Evolutionary conservation across 2,888 invertebrate genomes (phyloP).

Genomic region (Electrophaes corylata): DNA sequence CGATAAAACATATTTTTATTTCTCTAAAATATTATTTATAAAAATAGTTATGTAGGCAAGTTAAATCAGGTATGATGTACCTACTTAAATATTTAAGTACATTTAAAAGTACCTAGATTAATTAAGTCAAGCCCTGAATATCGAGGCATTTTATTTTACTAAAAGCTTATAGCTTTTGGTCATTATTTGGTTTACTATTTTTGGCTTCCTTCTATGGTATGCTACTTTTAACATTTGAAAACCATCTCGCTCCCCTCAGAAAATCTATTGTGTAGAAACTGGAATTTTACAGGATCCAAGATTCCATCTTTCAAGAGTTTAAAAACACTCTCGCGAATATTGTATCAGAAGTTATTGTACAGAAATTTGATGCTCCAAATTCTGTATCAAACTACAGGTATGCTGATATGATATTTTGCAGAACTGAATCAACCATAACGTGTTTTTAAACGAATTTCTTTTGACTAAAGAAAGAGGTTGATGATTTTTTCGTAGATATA

Average conservation of each 20-base stretch:
- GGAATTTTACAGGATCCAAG: not conserved
- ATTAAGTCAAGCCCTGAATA: slow-evolving; percentile 25
- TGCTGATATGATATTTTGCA: not conserved
- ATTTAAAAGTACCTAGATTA: slow-evolving; percentile 31
- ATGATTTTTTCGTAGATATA: not conserved
- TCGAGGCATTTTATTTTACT: slow-evolving; percentile 41
- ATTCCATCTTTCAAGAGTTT: not conserved
- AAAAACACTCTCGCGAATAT: not conserved
- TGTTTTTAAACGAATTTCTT: not conserved
- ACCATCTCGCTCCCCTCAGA: not conserved
- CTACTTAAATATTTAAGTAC: slow-evolving; percentile 22
- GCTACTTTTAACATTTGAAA: not conserved
- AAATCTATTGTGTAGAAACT: not conserved
- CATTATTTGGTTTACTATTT: slow-evolving; percentile 61
- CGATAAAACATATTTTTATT: slow-evolving; percentile 51
- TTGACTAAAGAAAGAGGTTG: not conserved
- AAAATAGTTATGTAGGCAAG: slow-evolving; percentile 49
- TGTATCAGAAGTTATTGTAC: not conserved
- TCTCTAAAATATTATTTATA: slow-evolving; percentile 47
- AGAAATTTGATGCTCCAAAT: not conserved
- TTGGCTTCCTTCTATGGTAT: slow-evolving; percentile 60
- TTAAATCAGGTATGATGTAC: slow-evolving; percentile 58
- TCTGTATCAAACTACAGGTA: not conserved
- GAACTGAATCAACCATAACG: not conserved
- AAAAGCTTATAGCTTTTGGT: slow-evolving; percentile 81